phyloP scores from a whole-genome alignment of 1,140 invertebrate species.

The Drosophila kepulauana region DNA sequence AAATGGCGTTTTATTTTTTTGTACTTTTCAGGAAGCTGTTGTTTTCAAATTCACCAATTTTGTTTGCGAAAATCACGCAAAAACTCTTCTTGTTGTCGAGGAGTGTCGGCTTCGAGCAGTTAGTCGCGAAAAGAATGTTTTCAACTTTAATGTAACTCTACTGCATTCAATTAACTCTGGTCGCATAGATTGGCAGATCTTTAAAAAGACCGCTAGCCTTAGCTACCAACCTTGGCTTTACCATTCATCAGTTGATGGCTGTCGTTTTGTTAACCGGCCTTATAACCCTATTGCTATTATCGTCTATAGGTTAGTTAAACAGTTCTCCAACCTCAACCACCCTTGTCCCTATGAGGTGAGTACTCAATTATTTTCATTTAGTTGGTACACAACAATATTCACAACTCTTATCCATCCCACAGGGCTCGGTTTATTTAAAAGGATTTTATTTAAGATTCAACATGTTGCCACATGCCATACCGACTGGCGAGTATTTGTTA shows the following conservation, averaged over 20 bases:
- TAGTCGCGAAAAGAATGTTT: not conserved
- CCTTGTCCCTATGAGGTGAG: constrained; percentile 4
- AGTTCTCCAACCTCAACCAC: constrained; percentile 3
- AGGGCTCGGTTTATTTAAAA: not conserved
- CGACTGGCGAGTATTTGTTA: not conserved
- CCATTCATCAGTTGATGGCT: not conserved
- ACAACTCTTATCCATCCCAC: too few relatives aligned
- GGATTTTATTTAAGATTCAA: not conserved
- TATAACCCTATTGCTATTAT: constrained; percentile 20
- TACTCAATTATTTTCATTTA: not conserved
- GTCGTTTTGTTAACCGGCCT: not conserved
- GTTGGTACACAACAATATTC: too few relatives aligned
- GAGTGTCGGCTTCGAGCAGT: constrained; percentile 1
- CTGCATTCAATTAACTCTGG: not conserved
- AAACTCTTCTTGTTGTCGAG: not conserved
- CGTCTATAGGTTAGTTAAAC: not conserved
- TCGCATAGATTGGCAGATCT: not conserved
- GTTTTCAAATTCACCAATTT: constrained; percentile 5
- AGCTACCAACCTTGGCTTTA: constrained; percentile 20
- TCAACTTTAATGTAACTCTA: constrained; percentile 5
- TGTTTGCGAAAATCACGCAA: not conserved
- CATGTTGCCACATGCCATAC: not conserved
- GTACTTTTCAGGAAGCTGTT: not conserved
- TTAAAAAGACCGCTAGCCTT: not conserved
- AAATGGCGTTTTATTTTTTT: not conserved